These are phyloP conservation scores for Ptychoptera albimana DNA, from an alignment of 2,888 invertebrate genomes.

Conservation along the genomic window DNA sequence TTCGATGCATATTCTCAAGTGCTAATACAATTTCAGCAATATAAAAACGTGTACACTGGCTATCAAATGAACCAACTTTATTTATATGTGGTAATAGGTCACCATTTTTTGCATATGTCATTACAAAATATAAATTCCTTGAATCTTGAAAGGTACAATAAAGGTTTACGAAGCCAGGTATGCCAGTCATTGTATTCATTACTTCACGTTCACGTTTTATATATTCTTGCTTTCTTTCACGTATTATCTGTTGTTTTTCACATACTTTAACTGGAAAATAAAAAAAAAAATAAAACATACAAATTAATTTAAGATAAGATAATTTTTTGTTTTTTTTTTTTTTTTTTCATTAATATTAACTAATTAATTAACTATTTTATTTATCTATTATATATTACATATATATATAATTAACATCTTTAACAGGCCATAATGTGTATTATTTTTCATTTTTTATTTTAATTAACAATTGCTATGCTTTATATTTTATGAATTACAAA, in stretches of 20 bases:
- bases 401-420: no score
- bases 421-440: no score
- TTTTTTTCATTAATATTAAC: no score
- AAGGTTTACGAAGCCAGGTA: conserved; percentile 82
- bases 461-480: no score
- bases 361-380: no score
- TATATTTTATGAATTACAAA: no score
- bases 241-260: conserved; percentile 83
- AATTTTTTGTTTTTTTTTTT: no score
- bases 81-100: conserved; percentile 86
- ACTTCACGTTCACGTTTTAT: conserved; percentile 91
- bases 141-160: conserved; percentile 94
- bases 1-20: conserved; percentile 76
- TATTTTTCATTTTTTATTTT: no score
- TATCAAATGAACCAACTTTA: conserved; percentile 77
- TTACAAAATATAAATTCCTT: conserved; percentile 84
- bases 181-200: conserved; percentile 65
- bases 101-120: conserved; percentile 88
- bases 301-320: no score
- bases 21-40: conserved; percentile 85
- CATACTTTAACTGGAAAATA: conserved; percentile 80
- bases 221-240: conserved; percentile 85
- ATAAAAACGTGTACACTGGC: conserved; percentile 83
- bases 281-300: conserved; percentile 6
- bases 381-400: no score